phyloP scores from a whole-genome alignment of 2,113 vertebrate species.

The Catharus bicknelli region DNA sequence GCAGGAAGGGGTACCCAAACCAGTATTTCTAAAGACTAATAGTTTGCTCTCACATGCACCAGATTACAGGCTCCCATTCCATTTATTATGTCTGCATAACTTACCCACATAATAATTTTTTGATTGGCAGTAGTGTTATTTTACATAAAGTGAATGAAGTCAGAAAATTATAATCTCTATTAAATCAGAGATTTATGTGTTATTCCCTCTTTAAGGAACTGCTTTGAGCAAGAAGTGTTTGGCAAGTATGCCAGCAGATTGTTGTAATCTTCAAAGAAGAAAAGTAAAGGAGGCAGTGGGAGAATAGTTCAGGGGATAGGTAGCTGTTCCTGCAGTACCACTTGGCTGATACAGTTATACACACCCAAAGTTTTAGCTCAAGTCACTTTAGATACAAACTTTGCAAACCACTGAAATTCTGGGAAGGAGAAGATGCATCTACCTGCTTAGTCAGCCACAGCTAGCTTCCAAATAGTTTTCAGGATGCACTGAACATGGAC shows the following conservation, averaged over 20 bases:
- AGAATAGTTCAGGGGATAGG: fast-evolving
- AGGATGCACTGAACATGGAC: background rate
- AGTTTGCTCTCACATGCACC: background rate
- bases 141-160: background rate
- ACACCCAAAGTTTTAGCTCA: background rate
- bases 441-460: background rate
- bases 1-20: background rate
- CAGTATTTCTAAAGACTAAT: background rate
- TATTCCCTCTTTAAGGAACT: background rate
- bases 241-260: background rate
- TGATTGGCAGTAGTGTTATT: background rate
- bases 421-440: background rate
- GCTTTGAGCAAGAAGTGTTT: background rate
- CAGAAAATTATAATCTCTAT: background rate
- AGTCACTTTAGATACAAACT: background rate
- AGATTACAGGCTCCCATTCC: background rate
- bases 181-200: background rate
- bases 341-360: background rate
- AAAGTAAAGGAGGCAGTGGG: background rate
- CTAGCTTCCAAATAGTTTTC: background rate
- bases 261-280: background rate
- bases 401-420: background rate
- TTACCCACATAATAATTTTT: background rate
- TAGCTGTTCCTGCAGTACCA: background rate
- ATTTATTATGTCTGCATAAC: background rate